Percentiles rank a stretch among this genome's conserved stretches.
Evolutionary conservation across 2,888 invertebrate genomes (phyloP).

Genomic region (Drosophila bunnanda): DNA sequence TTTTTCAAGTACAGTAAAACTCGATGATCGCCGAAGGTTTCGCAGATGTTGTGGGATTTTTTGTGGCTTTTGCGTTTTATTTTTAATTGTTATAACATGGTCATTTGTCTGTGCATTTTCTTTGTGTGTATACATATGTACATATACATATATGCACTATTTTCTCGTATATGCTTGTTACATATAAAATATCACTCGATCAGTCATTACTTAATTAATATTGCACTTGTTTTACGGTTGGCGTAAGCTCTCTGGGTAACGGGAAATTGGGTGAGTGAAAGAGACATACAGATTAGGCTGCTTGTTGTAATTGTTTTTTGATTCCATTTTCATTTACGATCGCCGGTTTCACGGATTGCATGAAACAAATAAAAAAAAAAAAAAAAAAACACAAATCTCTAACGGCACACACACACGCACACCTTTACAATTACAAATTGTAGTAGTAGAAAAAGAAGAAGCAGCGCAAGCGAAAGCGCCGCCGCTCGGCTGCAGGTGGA

Average conservation of each 20-base stretch:
- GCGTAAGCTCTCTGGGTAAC: conserved; percentile 26
- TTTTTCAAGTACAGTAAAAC: conserved; percentile 51
- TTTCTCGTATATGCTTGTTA: conserved; percentile 13
- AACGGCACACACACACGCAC: conserved; percentile 55
- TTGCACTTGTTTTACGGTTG: conserved; percentile 61
- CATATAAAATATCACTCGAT: conserved; percentile 23
- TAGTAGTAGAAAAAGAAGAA: conserved; percentile 11
- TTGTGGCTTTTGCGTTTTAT: conserved; percentile 13
- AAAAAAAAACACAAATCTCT: conserved; percentile 64
- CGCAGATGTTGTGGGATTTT: conserved; percentile 34
- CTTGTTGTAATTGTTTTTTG: conserved; percentile 40
- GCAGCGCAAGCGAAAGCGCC: conserved; percentile 69
- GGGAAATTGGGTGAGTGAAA: neutral
- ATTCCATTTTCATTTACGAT: conserved; percentile 41
- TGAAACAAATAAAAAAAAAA: conserved; percentile 51
- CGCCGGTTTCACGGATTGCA: conserved; percentile 23
- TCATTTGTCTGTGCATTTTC: conserved; percentile 36
- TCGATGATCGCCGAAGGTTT: conserved; percentile 40
- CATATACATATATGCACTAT: conserved; percentile 25
- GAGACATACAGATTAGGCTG: conserved; percentile 1
- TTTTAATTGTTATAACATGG: conserved; percentile 45
- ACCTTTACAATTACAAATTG: conserved; percentile 9
- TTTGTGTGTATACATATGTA: conserved; percentile 13
- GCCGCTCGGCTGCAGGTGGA: conserved; percentile 63
- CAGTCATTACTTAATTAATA: conserved; percentile 55